Evolutionary conservation across 1,140 invertebrate genomes (phyloP), one percentile per base, ranked within the genome.

Genomic region (Psix sp.): DNA sequence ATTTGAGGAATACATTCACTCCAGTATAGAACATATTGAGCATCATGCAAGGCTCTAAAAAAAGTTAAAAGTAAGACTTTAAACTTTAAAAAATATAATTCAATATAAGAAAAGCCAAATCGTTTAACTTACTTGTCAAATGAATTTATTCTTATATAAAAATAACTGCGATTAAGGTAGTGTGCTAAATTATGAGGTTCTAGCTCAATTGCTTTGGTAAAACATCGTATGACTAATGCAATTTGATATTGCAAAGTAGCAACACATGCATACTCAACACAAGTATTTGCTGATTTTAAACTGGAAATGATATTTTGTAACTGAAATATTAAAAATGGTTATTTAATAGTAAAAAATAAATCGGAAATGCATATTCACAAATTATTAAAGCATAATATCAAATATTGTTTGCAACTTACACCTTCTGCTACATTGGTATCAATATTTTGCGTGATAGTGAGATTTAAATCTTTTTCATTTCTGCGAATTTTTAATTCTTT

Each of bases 161-260:
- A 67, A 21, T 11, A 52, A 52, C 51, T 38, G 2, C 70, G 52
- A 60, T 73, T 73, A 10, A 73, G 21, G 10, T 56, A 73, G 40
- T 73, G 70, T n/a, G 46, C 38, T 1, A 59, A 18, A 46, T 73
- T 65, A 13, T 20, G 24, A 17, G 60, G 70, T 24, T 57, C 45
- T 6, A 73, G 46, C 18, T 65, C 15, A 11, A 73, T 73, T 1
- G 70, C 70, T 24, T 20, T 56, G 10, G 43, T 31, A 35, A 73
- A 66, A 48, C 33, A 40, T 6, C 2, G 2, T 2, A 73, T 7
- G 5, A 20, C 62, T 10, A 51, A 15, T 5, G 33, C 0, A 0
- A 11, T 15, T 17, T 62, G 7, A 13, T 29, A 16, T 51, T 62
- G 33, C 46, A 62, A 42, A 5, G 26, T 51, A 0, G 38, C 36